phyloP scores from a whole-genome alignment of 1,140 invertebrate species.

The Camponotus floridanus region DNA sequence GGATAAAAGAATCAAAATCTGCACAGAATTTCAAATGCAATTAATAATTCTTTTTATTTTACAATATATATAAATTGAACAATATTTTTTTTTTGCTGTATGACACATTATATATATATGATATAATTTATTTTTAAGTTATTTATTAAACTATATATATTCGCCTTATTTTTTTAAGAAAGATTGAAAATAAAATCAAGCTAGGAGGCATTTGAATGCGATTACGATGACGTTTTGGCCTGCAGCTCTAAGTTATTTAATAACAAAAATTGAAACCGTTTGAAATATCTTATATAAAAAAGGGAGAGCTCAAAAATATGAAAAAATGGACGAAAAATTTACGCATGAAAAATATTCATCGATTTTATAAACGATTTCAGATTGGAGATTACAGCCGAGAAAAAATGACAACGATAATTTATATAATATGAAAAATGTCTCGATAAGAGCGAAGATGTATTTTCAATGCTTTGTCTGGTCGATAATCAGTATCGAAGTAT shows the following conservation, averaged over 20 bases:
- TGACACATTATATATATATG: neutral
- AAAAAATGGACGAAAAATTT: neutral
- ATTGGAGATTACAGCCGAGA: constrained; percentile 24
- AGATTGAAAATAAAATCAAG: neutral
- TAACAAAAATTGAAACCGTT: neutral
- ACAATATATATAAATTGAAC: neutral
- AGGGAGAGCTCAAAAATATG: neutral
- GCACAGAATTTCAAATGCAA: neutral
- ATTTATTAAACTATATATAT: too few relatives aligned
- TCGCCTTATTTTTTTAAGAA: neutral
- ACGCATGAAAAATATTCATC: constrained; percentile 12
- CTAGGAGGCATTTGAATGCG: too few relatives aligned
- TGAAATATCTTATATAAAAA: neutral
- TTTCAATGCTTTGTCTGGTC: constrained; percentile 21
- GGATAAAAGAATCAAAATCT: neutral
- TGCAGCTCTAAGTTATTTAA: neutral
- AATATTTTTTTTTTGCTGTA: neutral
- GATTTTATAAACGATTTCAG: constrained; percentile 33
- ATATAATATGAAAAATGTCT: neutral
- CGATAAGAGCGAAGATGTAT: constrained; percentile 39
- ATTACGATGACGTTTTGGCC: neutral
- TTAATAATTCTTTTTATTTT: constrained; percentile 22
- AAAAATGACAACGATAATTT: constrained; percentile 33
- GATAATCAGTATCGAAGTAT: constrained; percentile 14
- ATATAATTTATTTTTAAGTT: neutral